phyloP scores from a whole-genome alignment of 2,113 vertebrate genomes.

The Oryzias curvinotus region DNA sequence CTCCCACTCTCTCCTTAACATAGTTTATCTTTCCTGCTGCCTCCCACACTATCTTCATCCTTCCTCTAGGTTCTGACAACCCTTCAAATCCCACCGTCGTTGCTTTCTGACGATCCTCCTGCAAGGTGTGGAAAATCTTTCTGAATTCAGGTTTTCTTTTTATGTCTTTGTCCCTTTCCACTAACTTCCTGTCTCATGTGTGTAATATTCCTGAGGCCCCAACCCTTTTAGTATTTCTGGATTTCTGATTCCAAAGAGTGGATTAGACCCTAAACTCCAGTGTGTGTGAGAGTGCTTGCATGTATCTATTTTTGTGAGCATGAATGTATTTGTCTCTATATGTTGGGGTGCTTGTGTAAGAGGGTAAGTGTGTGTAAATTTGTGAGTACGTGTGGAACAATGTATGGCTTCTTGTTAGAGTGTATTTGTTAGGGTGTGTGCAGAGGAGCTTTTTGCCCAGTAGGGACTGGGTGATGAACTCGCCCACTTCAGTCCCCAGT shows the following conservation, averaged over 20 bases:
- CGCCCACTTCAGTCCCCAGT: no score
- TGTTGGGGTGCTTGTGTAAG: slow-evolving; percentile 6
- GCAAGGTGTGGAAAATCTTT: slow-evolving; percentile 12
- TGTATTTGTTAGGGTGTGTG: neutral
- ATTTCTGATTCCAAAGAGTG: neutral
- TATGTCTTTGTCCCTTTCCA: neutral
- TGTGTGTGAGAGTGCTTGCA: slow-evolving; percentile 14
- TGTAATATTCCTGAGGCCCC: neutral
- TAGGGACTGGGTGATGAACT: no score
- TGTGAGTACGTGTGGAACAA: no score
- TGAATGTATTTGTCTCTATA: neutral
- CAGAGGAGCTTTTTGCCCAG: no score
- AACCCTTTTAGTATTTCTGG: neutral
- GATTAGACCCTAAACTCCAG: slow-evolving; percentile 9
- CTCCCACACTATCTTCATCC: slow-evolving; percentile 22
- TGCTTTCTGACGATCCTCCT: neutral
- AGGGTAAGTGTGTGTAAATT: neutral
- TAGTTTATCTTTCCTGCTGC: slow-evolving; percentile 9
- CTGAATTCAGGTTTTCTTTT: no score
- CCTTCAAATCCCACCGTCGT: slow-evolving; percentile 5
- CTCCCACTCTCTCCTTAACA: slow-evolving; percentile 35
- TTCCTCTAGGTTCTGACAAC: neutral
- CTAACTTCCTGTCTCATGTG: no score
- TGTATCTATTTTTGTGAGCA: slow-evolving; percentile 22
- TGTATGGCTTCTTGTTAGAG: no score